Base-by-base conservation (phyloP, 2,888 invertebrate genomes). In the Tuta absoluta region DNA sequence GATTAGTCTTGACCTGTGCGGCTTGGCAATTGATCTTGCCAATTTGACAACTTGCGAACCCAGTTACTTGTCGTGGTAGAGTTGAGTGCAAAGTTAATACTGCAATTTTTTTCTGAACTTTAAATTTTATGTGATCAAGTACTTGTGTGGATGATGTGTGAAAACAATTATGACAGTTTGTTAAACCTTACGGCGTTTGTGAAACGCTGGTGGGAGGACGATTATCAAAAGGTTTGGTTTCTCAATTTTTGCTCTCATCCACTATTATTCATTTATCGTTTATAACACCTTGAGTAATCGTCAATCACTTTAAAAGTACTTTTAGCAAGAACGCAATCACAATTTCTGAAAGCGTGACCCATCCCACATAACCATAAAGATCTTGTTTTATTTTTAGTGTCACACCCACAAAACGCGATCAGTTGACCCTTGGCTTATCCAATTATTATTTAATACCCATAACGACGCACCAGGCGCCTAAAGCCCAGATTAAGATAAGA, bases 391-490 rank as follows among this genome's bases (percentile, higher is more conserved):
- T 63, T 56, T 63, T 63, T 45, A 63, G 59, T 65, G 66, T 63
- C 66, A 66, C 56, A 51, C 57, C 48, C 65, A 70, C 74, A 68
- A 80, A 83, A 78, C 78, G 71, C 74, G 72, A 82, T 82, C 84
- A 74, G 82, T 85, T 88, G 87, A 86, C 86, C 86, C 77, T 73
- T 81, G 81, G 75, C 75, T 85, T 86, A 89, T 88, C 88, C 89
- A 88, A 89, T 89, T 89, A 89, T 85, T 86, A 85, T 85, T 85
- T 86, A 87, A 88, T 86, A 85, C 81, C 85, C 83, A 82, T 82
- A 83, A 84, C 77, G 76, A 78, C 78, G 79, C 72, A 76, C 74
- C 75, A 81, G 84, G 85, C 79, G 87, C 84, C 82, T 82, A 86
- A 82, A 87, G 84, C 84, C 75, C 70, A 85, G 90, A 89, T 91